Conservation (phyloP, 2,888 invertebrate genomes). For the Diogma glabrata region DNA sequence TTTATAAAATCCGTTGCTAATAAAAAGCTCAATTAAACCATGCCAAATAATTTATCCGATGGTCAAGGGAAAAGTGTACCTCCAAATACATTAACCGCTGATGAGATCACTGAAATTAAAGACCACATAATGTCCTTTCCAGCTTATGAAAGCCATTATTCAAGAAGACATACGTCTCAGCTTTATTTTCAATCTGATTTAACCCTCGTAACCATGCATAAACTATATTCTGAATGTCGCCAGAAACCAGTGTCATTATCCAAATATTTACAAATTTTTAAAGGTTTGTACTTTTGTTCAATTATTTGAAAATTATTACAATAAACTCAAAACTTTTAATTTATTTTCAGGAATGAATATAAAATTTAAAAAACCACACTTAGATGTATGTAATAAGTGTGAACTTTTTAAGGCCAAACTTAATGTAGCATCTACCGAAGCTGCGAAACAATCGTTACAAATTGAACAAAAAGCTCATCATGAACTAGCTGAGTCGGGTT, state of each 20-base stretch:
- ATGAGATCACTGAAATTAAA: not conserved
- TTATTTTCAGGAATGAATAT: not conserved
- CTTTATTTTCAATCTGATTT: constrained; percentile 1
- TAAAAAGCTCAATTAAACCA: not conserved
- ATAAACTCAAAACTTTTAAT: too few relatives aligned
- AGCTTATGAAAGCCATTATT: not conserved
- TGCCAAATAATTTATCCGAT: too few relatives aligned
- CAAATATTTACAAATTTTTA: not conserved
- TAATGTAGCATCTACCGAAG: not conserved
- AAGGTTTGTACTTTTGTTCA: too few relatives aligned
- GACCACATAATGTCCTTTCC: not conserved
- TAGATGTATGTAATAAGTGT: not conserved
- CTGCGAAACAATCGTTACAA: too few relatives aligned
- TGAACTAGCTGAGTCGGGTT: not conserved
- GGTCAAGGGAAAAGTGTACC: not conserved
- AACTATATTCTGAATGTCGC: not conserved
- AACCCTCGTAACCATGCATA: not conserved
- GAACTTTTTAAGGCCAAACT: not conserved
- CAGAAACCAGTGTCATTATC: not conserved
- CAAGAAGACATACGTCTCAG: not conserved
- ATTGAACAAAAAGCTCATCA: too few relatives aligned
- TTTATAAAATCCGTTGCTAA: not conserved
- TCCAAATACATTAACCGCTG: not conserved
- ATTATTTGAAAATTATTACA: too few relatives aligned
- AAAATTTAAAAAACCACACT: not conserved